Evolutionary conservation across 92 coral and sea anemone genomes (phyloP), one percentile per base, ranked within the genome.

Genomic region (Muricea muricata): DNA sequence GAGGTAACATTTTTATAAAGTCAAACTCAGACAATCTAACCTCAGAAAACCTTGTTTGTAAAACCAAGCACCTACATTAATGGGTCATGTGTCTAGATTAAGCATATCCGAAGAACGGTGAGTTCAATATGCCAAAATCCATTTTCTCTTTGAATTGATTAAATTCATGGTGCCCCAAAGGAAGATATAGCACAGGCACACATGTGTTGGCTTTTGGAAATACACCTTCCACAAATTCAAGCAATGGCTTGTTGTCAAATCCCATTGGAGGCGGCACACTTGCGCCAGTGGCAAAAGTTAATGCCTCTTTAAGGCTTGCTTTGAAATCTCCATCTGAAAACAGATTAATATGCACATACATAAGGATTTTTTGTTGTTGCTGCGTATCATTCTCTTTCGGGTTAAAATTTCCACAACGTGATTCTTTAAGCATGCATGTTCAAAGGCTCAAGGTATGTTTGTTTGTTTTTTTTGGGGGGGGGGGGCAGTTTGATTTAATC

Each of bases 191-290:
- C 9, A 28, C 33, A 14, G 78, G 65, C n/a, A 47, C 63, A 30
- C 81, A 82, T 25, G 87, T 83, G 47, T 83, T 83, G 26, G 87
- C 82, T 23, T 65, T 83, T 28, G 87, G 87, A 13, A 83, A 57
- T 17, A 23, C 18, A 6, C 37, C 87, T 21, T 47, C 45, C n/a
- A 65, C 58, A 37, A 83, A 83, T 58, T 72, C 81, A 8, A 83
- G 18, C 47, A 32, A 34, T 18, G 87, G 87, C 7, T 11, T 46
- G 20, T 77, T 46, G 72, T 73, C 87, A 73, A 73, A 83, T 29
- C 87, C 82, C 29, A 72, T 39, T 33, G 82, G 82, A 32, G 87
- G 87, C 15, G 71, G 81, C 34, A 31, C 70, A 28, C 73, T 56
- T 32, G 82, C 83, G 14, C 83, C 87, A 46, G 87, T 83, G 17